Evolutionary conservation across 2,797 vertebrate genomes (phyloP).

Genomic region (Hypotaenidia okinawae): DNA sequence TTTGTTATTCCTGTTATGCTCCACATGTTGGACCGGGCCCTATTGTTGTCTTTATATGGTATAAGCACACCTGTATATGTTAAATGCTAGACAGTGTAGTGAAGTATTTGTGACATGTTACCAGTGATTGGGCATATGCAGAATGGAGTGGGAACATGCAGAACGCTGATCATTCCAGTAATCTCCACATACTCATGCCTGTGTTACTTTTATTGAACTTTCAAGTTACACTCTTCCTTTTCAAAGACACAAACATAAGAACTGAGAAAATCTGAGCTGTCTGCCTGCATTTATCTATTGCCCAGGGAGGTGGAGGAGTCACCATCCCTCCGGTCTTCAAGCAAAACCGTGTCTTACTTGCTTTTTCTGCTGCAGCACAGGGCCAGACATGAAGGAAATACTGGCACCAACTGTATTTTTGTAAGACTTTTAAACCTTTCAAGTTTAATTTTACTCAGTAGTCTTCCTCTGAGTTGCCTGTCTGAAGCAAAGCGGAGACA

Average conservation of each 20-base stretch:
- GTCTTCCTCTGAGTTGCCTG: not conserved
- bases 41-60: not conserved
- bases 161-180: not conserved
- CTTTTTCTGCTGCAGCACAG: not conserved
- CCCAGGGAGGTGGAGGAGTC: too few relatives aligned
- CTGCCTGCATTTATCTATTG: not conserved
- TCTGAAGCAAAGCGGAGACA: not conserved
- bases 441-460: not conserved
- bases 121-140: not conserved
- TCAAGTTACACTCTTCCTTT: not conserved
- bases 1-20: conserved; percentile 33
- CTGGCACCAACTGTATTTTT: not conserved
- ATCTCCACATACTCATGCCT: not conserved
- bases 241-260: not conserved
- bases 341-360: not conserved
- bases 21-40: conserved; percentile 6
- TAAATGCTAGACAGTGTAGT: not conserved
- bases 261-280: not conserved
- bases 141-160: not conserved
- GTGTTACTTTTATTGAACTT: not conserved
- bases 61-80: conserved; percentile 27
- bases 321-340: too few relatives aligned
- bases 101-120: not conserved
- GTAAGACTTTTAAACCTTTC: not conserved
- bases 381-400: not conserved